Base-by-base conservation (phyloP, 2,113 vertebrate genomes). In the Nansenia antarctica region DNA sequence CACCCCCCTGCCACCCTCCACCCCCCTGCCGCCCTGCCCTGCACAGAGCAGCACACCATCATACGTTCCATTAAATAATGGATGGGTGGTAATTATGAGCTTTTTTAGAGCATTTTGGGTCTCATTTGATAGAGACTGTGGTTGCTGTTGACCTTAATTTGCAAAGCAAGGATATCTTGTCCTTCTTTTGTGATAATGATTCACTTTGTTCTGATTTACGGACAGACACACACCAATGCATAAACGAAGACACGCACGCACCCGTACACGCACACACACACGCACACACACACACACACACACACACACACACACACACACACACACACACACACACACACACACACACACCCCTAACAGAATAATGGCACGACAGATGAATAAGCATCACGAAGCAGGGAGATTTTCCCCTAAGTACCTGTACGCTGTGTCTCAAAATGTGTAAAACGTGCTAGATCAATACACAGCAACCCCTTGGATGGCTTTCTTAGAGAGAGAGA, bases 261-360 rank as follows among this genome's bases (percentile, higher is more conserved):
- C n/a, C n/a, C n/a, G n/a, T n/a, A n/a, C n/a, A n/a, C n/a, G n/a
- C n/a, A n/a, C n/a, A n/a, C n/a, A n/a, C n/a, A n/a, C n/a, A n/a
- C n/a, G n/a, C n/a, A n/a, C n/a, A n/a, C n/a, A n/a, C n/a, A n/a
- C n/a, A n/a, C n/a, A n/a, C n/a, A n/a, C n/a, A n/a, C n/a, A n/a
- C n/a, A n/a, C n/a, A n/a, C n/a, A n/a, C n/a, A n/a, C n/a, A n/a
- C n/a, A n/a, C n/a, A n/a, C n/a, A n/a, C n/a, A n/a, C n/a, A n/a
- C n/a, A n/a, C n/a, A n/a, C n/a, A n/a, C n/a, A n/a, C n/a, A n/a
- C n/a, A n/a, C n/a, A n/a, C n/a, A n/a, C 52, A n/a, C 9, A 69
- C 65, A 57, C 71, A 62, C 14, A 11, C 65, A 57, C 71, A 62
- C 14, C 8, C n/a, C n/a, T n/a, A n/a, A n/a, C n/a, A n/a, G n/a